Evolutionary conservation across 2,113 vertebrate species (phyloP), one percentile per base, ranked within the genome.

Genomic region (Onychostoma macrolepis): DNA sequence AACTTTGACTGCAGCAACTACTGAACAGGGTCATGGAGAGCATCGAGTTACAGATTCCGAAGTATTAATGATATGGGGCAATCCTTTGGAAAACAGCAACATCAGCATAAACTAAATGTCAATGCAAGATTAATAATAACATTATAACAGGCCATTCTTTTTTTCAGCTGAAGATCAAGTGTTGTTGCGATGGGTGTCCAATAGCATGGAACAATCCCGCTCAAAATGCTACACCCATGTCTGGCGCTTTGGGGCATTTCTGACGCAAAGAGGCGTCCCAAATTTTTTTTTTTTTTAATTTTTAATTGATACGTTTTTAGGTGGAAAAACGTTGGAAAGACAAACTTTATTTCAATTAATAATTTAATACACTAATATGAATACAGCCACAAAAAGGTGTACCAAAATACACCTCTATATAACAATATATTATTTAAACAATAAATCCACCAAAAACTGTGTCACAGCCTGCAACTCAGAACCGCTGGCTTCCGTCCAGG

Each of bases 1-100:
- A 43, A 43, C 36, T 80, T 58, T 89, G 89, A 78, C 92, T 83
- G 90, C 36, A 69, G 90, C 88, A 87, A 85, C 72, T 4, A 84
- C 81, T 3, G 45, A 87, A 43, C 85, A 43, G 87, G 94, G 93
- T 92, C 94, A 94, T 87, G 89, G 91, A 86, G 88, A 89, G 80
- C 90, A 86, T 43, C 2, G 13, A 43, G 30, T 77, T 71, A 50
- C 75, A 82, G 28, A 17, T 9, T n/a, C 21, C 0, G 38, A 76
- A 19, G 61, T 56, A 83, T n/a, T 24, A 58, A 67, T 76, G 9
- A n/a, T 61, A 67, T 53, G 28, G 19, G 30, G 24, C 11, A 41
- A 71, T 72, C 6, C 26, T 78, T 38, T 84, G 28, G n/a, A 45
- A n/a, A 48, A 48, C 12, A 76, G 13, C 24, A 0, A 45, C 41